These are phyloP conservation scores for Porites rus DNA, from an alignment of 92 coral and sea anemone species.

Conservation along the genomic window DNA sequence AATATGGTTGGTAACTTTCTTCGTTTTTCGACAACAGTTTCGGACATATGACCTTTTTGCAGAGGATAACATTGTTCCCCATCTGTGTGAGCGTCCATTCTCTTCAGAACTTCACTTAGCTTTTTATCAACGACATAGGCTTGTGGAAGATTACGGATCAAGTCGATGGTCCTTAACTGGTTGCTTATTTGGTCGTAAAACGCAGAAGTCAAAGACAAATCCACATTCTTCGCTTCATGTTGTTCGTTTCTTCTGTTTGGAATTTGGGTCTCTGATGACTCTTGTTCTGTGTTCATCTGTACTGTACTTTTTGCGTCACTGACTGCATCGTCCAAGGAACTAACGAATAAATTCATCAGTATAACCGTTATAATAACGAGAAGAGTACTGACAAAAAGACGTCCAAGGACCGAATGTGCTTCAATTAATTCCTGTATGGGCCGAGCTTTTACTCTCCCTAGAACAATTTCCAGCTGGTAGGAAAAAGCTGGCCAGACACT, in stretches of 20 bases:
- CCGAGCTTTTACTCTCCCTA: constrained; percentile 2
- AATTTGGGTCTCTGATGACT: neutral
- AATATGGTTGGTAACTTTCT: neutral
- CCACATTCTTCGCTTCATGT: too few species aligned
- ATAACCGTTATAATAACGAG: neutral
- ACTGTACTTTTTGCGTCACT: neutral
- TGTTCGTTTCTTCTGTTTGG: neutral
- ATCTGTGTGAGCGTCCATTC: neutral
- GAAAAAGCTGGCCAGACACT: constrained; percentile 3
- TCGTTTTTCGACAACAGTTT: neutral
- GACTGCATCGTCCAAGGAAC: constrained; percentile 2
- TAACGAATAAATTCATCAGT: constrained; percentile 6
- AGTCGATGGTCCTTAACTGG: neutral
- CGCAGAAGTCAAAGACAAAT: too few species aligned
- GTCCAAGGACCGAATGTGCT: neutral
- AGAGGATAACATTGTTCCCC: neutral
- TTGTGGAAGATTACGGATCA: neutral
- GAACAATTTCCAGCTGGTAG: neutral
- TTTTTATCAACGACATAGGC: neutral
- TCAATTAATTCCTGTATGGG: neutral
- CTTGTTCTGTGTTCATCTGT: neutral
- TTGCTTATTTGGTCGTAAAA: neutral
- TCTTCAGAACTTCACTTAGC: neutral
- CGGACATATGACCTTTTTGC: neutral
- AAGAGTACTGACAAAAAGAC: neutral